Percentiles rank a stretch among this genome's conserved stretches.
These are phyloP conservation scores for Gymnodraco acuticeps DNA, from an alignment of 2,797 vertebrate genomes.

Conservation along the genomic window DNA sequence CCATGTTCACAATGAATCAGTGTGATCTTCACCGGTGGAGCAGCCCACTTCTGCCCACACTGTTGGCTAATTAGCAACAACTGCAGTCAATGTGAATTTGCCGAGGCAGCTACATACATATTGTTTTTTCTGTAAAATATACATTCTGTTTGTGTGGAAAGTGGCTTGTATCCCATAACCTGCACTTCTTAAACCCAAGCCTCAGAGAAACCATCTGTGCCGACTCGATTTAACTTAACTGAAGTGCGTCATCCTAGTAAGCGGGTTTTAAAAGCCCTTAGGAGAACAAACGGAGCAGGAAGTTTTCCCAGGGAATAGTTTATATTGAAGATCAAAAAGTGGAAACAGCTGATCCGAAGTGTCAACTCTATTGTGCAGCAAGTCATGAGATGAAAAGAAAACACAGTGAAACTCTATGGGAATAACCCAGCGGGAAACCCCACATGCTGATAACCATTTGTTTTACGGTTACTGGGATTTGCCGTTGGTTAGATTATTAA, in stretches of 20 bases:
- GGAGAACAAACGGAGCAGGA: neutral
- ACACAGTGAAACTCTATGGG: neutral
- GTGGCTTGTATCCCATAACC: neutral
- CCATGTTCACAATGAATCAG: constrained; percentile 31
- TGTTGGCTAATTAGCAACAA: constrained; percentile 50
- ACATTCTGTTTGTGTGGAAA: constrained; percentile 5
- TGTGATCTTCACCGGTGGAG: constrained; percentile 22
- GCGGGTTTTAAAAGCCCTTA: neutral
- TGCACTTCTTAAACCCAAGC: neutral
- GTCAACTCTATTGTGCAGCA: neutral
- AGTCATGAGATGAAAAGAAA: neutral
- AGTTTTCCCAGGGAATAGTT: neutral
- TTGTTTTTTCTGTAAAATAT: neutral
- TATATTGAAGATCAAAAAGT: neutral
- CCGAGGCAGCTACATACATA: constrained; percentile 15
- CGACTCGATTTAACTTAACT: neutral
- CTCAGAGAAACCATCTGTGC: neutral
- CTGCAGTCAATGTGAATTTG: constrained; percentile 25
- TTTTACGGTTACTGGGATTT: neutral
- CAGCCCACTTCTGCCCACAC: constrained; percentile 29
- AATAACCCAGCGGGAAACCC: constrained; percentile 5
- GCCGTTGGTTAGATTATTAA: constrained; percentile 26
- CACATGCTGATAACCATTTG: constrained; percentile 1
- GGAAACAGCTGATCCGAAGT: neutral
- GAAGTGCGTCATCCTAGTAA: neutral